Percentiles rank a stretch among this genome's conserved stretches.
phyloP scores from a whole-genome alignment of 2,797 vertebrate species.

The Enteromius mattozi region DNA sequence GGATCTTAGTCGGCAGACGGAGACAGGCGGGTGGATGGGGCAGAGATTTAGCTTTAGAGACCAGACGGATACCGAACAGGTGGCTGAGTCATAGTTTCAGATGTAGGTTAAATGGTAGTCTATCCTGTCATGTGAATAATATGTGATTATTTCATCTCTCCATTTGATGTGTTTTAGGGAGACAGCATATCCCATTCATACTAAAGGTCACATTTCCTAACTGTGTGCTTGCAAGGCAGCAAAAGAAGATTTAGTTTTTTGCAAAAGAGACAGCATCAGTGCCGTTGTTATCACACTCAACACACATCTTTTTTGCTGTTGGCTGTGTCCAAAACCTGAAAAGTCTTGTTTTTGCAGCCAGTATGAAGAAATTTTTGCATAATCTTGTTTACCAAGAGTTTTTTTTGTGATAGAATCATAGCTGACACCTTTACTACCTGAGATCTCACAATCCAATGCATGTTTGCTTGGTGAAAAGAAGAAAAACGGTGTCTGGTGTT shows the following conservation, averaged over 20 bases:
- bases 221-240: neutral
- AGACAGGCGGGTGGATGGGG: constrained; percentile 52
- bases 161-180: constrained; percentile 5
- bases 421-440: neutral
- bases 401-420: neutral
- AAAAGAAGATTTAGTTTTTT: neutral
- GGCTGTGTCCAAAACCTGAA: neutral
- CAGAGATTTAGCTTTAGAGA: constrained; percentile 35
- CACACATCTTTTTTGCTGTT: neutral
- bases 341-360: neutral
- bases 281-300: neutral
- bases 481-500: neutral
- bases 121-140: constrained; percentile 19
- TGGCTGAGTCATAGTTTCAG: constrained; percentile 43
- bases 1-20: constrained; percentile 61
- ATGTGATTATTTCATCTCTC: neutral
- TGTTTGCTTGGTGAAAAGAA: constrained; percentile 5
- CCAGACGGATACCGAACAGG: constrained; percentile 41
- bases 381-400: neutral
- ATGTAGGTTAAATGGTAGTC: constrained; percentile 29
- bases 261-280: neutral
- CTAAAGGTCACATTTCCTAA: neutral
- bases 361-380: neutral
- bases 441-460: neutral
- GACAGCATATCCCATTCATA: neutral